Base-by-base conservation (phyloP, 1,140 invertebrate species). In the Manduca sexta region DNA sequence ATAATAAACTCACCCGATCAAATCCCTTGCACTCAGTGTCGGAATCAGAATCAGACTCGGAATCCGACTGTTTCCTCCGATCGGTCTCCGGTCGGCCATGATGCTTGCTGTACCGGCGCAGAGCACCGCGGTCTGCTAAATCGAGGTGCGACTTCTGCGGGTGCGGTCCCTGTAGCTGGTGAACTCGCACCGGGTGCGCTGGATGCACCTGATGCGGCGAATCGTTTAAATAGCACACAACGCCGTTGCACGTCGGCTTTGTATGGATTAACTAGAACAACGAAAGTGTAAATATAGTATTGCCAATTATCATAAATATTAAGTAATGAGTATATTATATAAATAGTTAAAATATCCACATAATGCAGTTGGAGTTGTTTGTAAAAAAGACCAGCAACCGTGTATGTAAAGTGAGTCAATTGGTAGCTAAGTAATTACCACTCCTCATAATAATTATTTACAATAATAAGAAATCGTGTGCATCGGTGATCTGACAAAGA, bases 11-110 rank as follows among this genome's bases (percentile, higher is more conserved):
- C 47, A 89, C 88, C 68, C 87, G 67, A 53, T 89, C 86, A 33
- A 77, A 80, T 29, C 86, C 81, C 54, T 89, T 88, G 63, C 84
- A 83, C 57, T 91, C 89, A 7, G 86, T 87, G 29, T 91, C 90
- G 2, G 88, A 90, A 39, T 90, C 89, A 14, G 87, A 88, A 26
- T 89, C 88, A 33, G 70, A 80, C 26, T 89, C 88, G 33, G 70
- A 80, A 2, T 88, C 82, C 5, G 74, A 70, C 13, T 73, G 57
- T 53, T 83, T 71, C 67, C 78, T 75, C 10, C 80, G 68, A 17
- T 88, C 71, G 56, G 87, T 79, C 39, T 88, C 84, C 0, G 77
- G 82, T 16, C 87, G 67, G 43, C 76, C 78, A 55, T 77, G 74
- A 13, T 83, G 77, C 58, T 88, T 88, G 68, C 86, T 87, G 65